These are phyloP conservation scores for Oreochromis grahami DNA, from an alignment of 2,797 vertebrate genomes.

Conservation along the genomic window DNA sequence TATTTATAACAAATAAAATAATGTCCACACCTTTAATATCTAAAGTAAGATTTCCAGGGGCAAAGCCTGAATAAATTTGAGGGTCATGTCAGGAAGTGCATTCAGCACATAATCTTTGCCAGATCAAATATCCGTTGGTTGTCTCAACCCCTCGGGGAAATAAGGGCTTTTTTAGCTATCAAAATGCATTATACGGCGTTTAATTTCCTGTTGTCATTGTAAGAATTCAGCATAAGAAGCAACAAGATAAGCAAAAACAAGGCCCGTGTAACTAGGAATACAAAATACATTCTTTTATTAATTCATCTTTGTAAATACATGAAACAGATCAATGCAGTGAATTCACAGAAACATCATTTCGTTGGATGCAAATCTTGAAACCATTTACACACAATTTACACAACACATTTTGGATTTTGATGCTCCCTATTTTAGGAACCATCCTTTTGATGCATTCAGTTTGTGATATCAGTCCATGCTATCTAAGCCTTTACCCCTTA, in stretches of 20 bases:
- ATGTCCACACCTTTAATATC: not conserved
- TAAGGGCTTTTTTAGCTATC: rapidly evolving
- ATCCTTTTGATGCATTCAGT: conserved; percentile 7
- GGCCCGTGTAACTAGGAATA: conserved; percentile 47
- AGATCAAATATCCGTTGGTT: not conserved
- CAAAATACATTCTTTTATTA: conserved; percentile 84
- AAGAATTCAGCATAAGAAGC: not conserved
- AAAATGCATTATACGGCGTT: not conserved
- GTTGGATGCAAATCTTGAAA: conserved; percentile 62
- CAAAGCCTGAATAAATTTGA: not conserved
- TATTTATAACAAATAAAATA: not conserved
- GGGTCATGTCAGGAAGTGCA: not conserved
- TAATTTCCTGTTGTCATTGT: not conserved
- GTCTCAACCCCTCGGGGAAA: not conserved
- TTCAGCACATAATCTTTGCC: not conserved
- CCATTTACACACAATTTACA: conserved; percentile 70
- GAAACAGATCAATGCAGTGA: conserved; percentile 51
- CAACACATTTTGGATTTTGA: conserved; percentile 34
- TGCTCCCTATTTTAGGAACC: conserved; percentile 8
- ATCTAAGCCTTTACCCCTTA: not conserved
- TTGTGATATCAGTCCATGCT: conserved; percentile 15
- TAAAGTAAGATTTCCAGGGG: not conserved
- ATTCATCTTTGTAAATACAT: conserved; percentile 72
- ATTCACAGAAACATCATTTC: conserved; percentile 68
- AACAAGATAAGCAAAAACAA: not conserved